These are phyloP conservation scores for Neoitamus cyanurus DNA, from an alignment of 2,888 invertebrate genomes.

Conservation along the genomic window DNA sequence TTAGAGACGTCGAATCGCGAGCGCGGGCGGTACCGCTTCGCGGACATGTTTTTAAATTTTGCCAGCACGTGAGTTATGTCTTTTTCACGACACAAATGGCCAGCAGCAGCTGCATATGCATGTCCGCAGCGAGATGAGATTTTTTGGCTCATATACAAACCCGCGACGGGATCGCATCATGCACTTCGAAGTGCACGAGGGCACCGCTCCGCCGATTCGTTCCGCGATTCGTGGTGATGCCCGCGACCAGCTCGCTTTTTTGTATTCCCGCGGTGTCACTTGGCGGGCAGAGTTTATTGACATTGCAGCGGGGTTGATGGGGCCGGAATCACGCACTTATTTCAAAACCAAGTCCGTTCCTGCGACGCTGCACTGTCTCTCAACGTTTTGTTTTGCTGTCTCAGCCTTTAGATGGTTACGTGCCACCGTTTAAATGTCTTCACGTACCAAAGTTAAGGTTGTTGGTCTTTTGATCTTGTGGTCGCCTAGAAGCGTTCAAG, in stretches of 20 bases:
- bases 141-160: conserved; percentile 33
- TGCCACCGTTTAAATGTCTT: conserved; percentile 1
- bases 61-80: conserved; percentile 11
- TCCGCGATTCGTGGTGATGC: neutral
- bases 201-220: neutral
- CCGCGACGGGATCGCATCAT: neutral
- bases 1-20: neutral
- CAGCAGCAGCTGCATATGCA: conserved; percentile 19
- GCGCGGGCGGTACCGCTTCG: neutral
- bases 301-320: neutral
- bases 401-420: neutral
- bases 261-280: conserved; percentile 7
- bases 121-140: neutral
- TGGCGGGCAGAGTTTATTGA: conserved; percentile 16
- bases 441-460: conserved; percentile 33
- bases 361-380: neutral
- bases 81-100: neutral
- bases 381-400: neutral
- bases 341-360: conserved; percentile 22
- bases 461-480: conserved; percentile 26
- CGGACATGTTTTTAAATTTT: conserved; percentile 22
- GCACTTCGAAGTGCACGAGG: neutral
- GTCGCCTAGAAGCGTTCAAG: conserved; percentile 13
- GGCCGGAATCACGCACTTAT: conserved; percentile 38
- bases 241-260: neutral